A percentile compares a stretch with the other conserved stretches of the same genome.
Conservation (phyloP, 1,140 invertebrate species). For the Harlomillsia oculata region DNA sequence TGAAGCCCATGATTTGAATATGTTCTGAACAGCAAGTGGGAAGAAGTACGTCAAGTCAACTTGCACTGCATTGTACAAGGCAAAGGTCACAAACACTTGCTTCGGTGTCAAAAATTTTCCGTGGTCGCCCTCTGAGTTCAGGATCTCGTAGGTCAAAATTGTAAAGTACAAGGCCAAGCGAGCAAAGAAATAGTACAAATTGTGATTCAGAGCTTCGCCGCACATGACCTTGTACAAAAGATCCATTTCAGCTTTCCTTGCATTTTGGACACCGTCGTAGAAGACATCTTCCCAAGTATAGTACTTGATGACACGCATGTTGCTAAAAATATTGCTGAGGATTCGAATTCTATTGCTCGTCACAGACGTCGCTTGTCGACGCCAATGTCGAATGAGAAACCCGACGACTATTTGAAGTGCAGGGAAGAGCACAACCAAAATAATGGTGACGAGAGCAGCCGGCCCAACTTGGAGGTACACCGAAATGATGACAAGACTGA, state of each 20-base stretch:
- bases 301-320: conserved; percentile 51
- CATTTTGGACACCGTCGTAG: conserved; percentile 36
- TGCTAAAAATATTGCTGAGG: conserved; percentile 49
- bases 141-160: conserved; percentile 41
- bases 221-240: conserved; percentile 42
- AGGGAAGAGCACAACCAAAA: conserved; percentile 64
- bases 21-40: too few species aligned
- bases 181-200: conserved; percentile 39
- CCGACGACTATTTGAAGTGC: conserved; percentile 59
- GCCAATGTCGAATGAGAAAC: conserved; percentile 39
- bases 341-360: conserved; percentile 42
- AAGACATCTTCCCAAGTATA: conserved; percentile 44
- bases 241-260: conserved; percentile 35
- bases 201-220: conserved; percentile 43
- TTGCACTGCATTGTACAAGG: too few species aligned
- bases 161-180: conserved; percentile 44
- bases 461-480: conserved; percentile 42
- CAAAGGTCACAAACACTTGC: too few species aligned
- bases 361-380: conserved; percentile 38
- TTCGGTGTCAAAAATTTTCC: too few species aligned
- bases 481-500: conserved; percentile 43
- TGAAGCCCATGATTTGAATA: too few species aligned
- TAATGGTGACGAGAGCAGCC: conserved; percentile 44
- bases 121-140: too few species aligned
- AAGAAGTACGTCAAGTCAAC: too few species aligned